Percentiles rank a stretch among this genome's conserved stretches.
Evolutionary conservation across 2,113 vertebrate genomes (phyloP).

Genomic region (Labrus mixtus): DNA sequence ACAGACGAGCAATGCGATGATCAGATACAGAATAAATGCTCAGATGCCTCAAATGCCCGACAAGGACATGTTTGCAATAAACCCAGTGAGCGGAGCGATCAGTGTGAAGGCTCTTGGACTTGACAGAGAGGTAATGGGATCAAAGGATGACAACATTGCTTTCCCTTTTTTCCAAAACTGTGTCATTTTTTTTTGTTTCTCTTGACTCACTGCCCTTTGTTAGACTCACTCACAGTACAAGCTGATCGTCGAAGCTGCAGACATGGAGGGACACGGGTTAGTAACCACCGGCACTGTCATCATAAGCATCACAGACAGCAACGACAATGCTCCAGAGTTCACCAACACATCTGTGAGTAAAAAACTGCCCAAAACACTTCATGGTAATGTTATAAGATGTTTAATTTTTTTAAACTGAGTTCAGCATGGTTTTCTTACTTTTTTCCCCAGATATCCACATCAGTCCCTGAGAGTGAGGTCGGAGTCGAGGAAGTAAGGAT

Average conservation of each 20-base stretch:
- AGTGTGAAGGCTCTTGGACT: constrained; percentile 82
- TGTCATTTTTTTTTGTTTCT: neutral
- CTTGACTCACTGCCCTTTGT: neutral
- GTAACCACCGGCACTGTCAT: constrained; percentile 75
- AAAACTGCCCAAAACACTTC: neutral
- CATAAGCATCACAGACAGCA: constrained; percentile 83
- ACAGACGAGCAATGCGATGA: constrained; percentile 64
- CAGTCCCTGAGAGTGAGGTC: constrained; percentile 79
- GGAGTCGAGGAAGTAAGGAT: constrained; percentile 71
- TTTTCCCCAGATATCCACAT: constrained; percentile 71
- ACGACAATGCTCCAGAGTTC: constrained; percentile 87
- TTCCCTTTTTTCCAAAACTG: neutral
- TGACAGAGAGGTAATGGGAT: constrained; percentile 87
- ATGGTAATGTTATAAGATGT: neutral
- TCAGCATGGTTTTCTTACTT: neutral
- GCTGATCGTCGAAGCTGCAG: constrained; percentile 85
- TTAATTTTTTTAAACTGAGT: neutral
- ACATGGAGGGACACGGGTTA: constrained; percentile 83
- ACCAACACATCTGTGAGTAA: constrained; percentile 53
- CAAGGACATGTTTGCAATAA: constrained; percentile 85
- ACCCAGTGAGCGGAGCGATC: constrained; percentile 82
- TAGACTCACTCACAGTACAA: constrained; percentile 84
- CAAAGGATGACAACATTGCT: too few relatives aligned
- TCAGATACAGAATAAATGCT: constrained; percentile 80
- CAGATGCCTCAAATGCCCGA: constrained; percentile 77